Evolutionary conservation across 1,140 invertebrate species (phyloP).

Genomic region (Andrena cerasifolii): DNA sequence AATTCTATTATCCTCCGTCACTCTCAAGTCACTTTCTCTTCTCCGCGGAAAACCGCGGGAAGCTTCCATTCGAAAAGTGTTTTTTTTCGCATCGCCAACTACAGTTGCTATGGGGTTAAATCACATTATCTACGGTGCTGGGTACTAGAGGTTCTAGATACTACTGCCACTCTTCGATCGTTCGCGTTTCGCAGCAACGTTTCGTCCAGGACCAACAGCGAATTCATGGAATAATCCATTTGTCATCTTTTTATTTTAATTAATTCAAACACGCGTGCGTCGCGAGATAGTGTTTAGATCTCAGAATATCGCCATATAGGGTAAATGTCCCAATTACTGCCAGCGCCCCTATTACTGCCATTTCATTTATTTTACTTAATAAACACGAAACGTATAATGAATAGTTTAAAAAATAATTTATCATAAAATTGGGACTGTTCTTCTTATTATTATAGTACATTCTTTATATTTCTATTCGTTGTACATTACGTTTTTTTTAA

Average conservation of each 20-base stretch:
- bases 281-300: not conserved
- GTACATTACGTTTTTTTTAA: too few species aligned
- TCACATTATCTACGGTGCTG: conserved; percentile 42
- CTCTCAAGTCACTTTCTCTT: too few species aligned
- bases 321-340: too few species aligned
- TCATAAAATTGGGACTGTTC: too few species aligned
- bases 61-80: too few species aligned
- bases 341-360: too few species aligned
- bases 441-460: too few species aligned
- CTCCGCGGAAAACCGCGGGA: not conserved
- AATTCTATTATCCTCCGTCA: not conserved
- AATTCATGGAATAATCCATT: not conserved
- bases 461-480: too few species aligned
- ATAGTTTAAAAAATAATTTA: too few species aligned
- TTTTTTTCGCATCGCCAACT: not conserved
- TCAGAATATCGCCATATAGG: too few species aligned
- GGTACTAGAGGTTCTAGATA: conserved; percentile 29
- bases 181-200: conserved; percentile 14
- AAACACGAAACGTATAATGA: too few species aligned
- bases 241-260: not conserved
- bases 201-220: not conserved
- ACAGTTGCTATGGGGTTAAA: conserved; percentile 31
- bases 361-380: too few species aligned
- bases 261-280: conserved; percentile 9
- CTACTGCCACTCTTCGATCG: conserved; percentile 47